These are phyloP conservation scores for Nemotelus pantherinus DNA, from an alignment of 2,888 invertebrate species.

Conservation along the genomic window DNA sequence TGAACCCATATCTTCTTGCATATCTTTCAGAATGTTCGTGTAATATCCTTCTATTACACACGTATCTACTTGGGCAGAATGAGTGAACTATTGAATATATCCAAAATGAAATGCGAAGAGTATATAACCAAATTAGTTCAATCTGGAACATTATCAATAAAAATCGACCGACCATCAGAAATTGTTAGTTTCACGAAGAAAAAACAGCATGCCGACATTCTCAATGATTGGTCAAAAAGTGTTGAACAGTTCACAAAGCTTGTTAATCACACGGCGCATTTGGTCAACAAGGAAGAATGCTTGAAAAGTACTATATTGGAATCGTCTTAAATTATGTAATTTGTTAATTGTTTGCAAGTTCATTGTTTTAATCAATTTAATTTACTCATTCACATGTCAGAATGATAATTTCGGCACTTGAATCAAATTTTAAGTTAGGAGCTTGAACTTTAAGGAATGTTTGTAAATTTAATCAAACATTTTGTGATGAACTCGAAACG, in stretches of 20 bases:
- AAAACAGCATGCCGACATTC: slow-evolving; percentile 85
- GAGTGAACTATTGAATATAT: slow-evolving; percentile 87
- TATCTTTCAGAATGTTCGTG: slow-evolving; percentile 71
- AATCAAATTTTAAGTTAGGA: too few species aligned
- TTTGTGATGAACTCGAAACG: too few species aligned
- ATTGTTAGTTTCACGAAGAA: slow-evolving; percentile 85
- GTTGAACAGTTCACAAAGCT: slow-evolving; percentile 86
- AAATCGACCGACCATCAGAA: slow-evolving; percentile 90
- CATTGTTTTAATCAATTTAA: too few species aligned
- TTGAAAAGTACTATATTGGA: background rate
- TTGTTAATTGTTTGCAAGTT: background rate
- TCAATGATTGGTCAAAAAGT: slow-evolving; percentile 91
- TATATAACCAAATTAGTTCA: slow-evolving; percentile 90
- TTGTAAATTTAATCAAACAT: too few species aligned
- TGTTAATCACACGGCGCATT: slow-evolving; percentile 91
- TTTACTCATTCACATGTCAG: too few species aligned
- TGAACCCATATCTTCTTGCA: background rate
- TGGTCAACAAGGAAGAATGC: slow-evolving; percentile 92
- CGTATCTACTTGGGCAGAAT: slow-evolving; percentile 84
- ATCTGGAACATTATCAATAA: slow-evolving; percentile 85
- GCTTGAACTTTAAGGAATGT: too few species aligned
- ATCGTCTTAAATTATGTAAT: background rate
- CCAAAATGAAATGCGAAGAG: slow-evolving; percentile 86
- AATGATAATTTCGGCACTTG: too few species aligned
- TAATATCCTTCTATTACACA: slow-evolving; percentile 97